Base-by-base conservation (phyloP, 2,888 invertebrate genomes). In the Ceraclea dissimilis region DNA sequence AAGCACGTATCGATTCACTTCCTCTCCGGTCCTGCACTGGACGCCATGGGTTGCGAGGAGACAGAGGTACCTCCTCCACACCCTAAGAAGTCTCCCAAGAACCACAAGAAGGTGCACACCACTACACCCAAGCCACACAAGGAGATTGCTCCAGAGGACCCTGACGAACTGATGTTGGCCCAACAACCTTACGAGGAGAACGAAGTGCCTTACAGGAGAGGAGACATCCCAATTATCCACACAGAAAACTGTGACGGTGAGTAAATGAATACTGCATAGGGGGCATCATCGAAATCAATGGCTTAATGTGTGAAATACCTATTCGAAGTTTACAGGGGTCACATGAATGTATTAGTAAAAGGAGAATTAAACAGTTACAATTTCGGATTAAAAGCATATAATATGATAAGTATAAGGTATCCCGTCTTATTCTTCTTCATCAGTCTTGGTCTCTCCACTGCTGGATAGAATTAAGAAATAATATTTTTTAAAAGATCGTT, bases 171-270 rank as follows among this genome's bases (percentile, higher is more conserved):
- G 33, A 67, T 72, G 59, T 75, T 73, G 64, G 70, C 71, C 2
- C 69, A 71, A 33, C 69, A 72, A 63, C 71, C 69, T n/a, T 66
- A 67, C 50, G 67, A 67, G 18, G 68, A 68, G 18, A 70, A 73
- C 65, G 71, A 71, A 63, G 69, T 76, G 60, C 66, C 67, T 51
- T 72, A 75, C 60, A 67, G 75, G 63, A 72, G 84, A 65, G 86
- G 86, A 59, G 88, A 88, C 68, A 86, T 86, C 64, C 82, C 82
- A 33, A 74, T 83, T 57, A 70, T 82, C 47, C 76, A 80, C 61
- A 79, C 78, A 52, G 73, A 82, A 49, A 79, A 80, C 65, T 83
- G 83, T 64, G 77, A 76, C 71, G 75, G 79, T 79, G 70, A 63
- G 64, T 65, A 44, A 11, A 44, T n/a, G n/a, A n/a, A n/a, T n/a